These are phyloP conservation scores for Pongo abelii DNA, from an alignment of 2,113 vertebrate species.

Conservation along the genomic window DNA sequence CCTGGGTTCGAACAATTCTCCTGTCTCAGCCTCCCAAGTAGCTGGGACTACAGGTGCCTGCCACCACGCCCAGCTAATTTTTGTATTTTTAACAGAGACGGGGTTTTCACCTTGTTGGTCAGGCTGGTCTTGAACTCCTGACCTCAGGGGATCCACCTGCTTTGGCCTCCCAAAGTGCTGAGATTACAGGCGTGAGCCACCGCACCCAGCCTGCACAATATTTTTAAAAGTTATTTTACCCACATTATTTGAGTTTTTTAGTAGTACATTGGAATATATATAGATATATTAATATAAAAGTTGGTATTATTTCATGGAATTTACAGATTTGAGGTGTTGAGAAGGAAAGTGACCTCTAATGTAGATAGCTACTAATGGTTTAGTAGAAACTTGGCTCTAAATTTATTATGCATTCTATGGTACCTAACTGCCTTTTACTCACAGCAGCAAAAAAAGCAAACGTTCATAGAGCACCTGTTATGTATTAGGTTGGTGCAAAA, in stretches of 20 bases:
- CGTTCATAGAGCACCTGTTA: too few relatives aligned
- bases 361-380: not conserved
- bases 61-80: too few relatives aligned
- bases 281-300: not conserved
- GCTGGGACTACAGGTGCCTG: too few relatives aligned
- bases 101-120: too few relatives aligned
- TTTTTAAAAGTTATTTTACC: not conserved
- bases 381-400: not conserved
- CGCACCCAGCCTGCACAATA: not conserved
- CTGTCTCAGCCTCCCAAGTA: too few relatives aligned
- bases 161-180: too few relatives aligned
- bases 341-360: not conserved
- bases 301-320: not conserved
- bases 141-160: too few relatives aligned
- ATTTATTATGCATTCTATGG: not conserved
- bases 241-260: not conserved
- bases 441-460: not conserved
- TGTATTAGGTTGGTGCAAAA: not conserved
- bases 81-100: too few relatives aligned
- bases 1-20: too few relatives aligned
- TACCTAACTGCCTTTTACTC: not conserved
- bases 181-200: too few relatives aligned
- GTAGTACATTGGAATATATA: not conserved
- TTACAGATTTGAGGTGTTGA: not conserved
- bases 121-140: too few relatives aligned